Evolutionary conservation across 2,888 invertebrate genomes (phyloP), one percentile per base, ranked within the genome.

Genomic region (Drosophila prostipennis): DNA sequence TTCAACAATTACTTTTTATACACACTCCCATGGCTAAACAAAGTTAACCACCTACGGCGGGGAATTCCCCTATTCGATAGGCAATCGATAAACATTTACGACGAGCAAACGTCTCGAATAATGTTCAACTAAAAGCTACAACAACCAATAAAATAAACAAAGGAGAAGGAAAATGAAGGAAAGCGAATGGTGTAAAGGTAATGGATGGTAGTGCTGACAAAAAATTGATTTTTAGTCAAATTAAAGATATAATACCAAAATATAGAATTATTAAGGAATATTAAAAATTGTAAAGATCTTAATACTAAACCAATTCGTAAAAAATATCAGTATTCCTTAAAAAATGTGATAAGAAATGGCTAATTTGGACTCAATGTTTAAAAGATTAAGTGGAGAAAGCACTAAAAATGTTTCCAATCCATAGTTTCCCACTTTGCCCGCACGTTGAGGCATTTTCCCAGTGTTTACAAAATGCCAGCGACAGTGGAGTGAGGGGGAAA

Each of bases 121-220:
- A 68, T 55, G 61, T 73, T 68, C 74, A 74, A 72, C 85, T 76
- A 72, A 80, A 70, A 80, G 79, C 76, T 76, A 80, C 69, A 75
- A 14, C 32, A 81, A 72, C 70, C 81, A 79, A 76, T 80, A 81
- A 85, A 81, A 78, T 81, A 80, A 85, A 85, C 79, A 80, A 80
- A 81, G 7, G 10, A 16, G n/a, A 10, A 29, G 55, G 57, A 46
- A 34, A 29, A 16, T 13, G 51, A 37, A 11, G 53, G 29, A 54
- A 29, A 39, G 19, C 13, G 4, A 16, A 7, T 42, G 19, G 54
- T 14, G 23, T 11, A 51, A 29, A 46, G 45, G 29, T 32, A 14
- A 10, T 26, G 4, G n/a, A 7, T 46, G 29, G 6, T 46, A 11
- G 46, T 46, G 46, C 10, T 29, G 32, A 11, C 29, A 19, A 19